Evolutionary conservation across 2,113 vertebrate genomes (phyloP), one percentile per base, ranked within the genome.

Genomic region (Paramisgurnus dabryanus): DNA sequence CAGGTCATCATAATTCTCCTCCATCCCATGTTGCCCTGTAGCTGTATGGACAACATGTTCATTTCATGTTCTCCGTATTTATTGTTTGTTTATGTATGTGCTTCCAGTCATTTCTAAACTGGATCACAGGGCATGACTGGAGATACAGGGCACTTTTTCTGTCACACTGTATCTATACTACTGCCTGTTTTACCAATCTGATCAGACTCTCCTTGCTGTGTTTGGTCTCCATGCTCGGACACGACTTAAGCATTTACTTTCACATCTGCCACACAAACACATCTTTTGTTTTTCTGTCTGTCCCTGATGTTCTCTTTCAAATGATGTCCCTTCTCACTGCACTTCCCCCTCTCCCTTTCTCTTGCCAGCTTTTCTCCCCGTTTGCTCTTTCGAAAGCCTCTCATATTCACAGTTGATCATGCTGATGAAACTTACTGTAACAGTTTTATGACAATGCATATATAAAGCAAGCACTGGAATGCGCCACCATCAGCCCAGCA

Each of bases 351-450:
- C 55, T 67, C 10, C 10, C 18, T 39, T 58, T 57, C 66, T 65
- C 39, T 22, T 65, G n/a, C 61, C 69, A 55, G 60, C 17, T 71
- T 47, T 67, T 47, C 34, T 73, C 61, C 49, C 18, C n/a, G 18
- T 71, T 63, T 75, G 18, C 41, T 49, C 17, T 49, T 39, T 64
- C 22, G 15, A 39, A 76, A 39, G 15, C 17, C 13, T 49, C 58
- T 75, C 60, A 66, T 53, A 58, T 60, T 66, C 50, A 34, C 49
- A 60, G 57, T 66, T 71, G 40, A 41, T 68, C 27, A 10, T 17
- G 84, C 86, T 90, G 90, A 90, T 89, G 88, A 84, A 91, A 90
- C 49, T 39, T 43, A 79, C 34, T 75, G 88, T 80, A 90, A 91
- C 60, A 17, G 40, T 45, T 47, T 55, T 72, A 50, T 34, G 45